Percentiles rank a stretch among this genome's conserved stretches.
These are phyloP conservation scores for Andrena praecox DNA, from an alignment of 2,888 invertebrate genomes.

Conservation along the genomic window DNA sequence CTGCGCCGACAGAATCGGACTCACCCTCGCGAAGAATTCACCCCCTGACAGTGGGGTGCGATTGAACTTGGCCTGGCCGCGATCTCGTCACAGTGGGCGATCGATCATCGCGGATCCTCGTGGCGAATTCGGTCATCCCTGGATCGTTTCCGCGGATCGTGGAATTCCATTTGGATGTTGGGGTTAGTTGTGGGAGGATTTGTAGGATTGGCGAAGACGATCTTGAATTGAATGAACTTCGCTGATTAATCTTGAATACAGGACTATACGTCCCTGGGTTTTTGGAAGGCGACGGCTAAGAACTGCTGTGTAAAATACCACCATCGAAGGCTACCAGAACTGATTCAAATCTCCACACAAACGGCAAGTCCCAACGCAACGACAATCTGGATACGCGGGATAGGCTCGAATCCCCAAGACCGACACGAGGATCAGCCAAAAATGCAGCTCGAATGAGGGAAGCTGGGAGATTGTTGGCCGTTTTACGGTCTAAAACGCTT, in stretches of 20 bases:
- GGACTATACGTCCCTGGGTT: too few relatives aligned
- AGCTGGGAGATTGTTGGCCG: conserved; percentile 30
- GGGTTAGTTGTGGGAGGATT: background rate
- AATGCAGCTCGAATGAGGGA: conserved; percentile 66
- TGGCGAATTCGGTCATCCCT: conserved; percentile 40
- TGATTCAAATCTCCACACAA: too few relatives aligned
- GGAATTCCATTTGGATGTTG: background rate
- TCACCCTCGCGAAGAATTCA: conserved; percentile 52
- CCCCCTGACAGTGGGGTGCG: conserved; percentile 41
- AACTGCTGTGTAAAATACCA: background rate
- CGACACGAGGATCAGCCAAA: background rate
- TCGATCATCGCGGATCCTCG: conserved; percentile 64
- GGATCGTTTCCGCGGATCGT: background rate
- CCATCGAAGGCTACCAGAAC: too few relatives aligned
- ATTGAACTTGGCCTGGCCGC: conserved; percentile 31
- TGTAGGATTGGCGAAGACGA: background rate
- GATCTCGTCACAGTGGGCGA: conserved; percentile 14
- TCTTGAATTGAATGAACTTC: too few relatives aligned
- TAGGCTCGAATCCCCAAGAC: background rate
- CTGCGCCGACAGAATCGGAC: conserved; percentile 46
- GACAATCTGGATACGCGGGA: background rate
- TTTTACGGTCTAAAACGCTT: conserved; percentile 41
- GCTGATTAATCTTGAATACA: background rate
- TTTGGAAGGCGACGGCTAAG: background rate
- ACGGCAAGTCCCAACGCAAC: background rate